These are phyloP conservation scores for Dryobates pubescens DNA, from an alignment of 2,797 vertebrate species.

Conservation along the genomic window DNA sequence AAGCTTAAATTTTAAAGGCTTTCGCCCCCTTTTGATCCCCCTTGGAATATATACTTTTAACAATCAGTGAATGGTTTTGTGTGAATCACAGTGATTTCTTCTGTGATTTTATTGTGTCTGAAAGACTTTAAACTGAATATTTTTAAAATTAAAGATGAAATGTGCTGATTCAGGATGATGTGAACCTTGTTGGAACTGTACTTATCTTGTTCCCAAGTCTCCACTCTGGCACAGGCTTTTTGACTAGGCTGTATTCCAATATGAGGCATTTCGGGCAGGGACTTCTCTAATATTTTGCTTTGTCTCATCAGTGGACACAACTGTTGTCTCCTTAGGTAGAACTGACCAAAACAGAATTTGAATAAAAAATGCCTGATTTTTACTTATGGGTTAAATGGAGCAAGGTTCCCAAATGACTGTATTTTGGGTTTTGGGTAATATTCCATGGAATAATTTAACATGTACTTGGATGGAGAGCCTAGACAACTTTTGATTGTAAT, in stretches of 20 bases:
- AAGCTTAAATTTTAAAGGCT: neutral
- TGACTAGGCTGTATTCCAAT: neutral
- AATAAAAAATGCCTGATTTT: neutral
- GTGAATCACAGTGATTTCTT: neutral
- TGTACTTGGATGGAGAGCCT: neutral
- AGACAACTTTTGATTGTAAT: neutral
- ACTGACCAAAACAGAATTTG: neutral
- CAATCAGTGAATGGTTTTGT: neutral
- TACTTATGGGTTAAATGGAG: neutral
- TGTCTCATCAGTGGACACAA: neutral
- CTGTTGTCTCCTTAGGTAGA: neutral
- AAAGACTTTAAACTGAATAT: neutral
- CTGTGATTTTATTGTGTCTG: neutral
- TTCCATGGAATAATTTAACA: neutral
- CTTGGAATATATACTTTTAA: neutral
- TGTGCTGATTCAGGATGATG: neutral
- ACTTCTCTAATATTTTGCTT: neutral
- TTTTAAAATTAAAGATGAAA: neutral
- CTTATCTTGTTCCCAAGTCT: neutral
- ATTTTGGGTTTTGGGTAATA: neutral
- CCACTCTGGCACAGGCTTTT: neutral
- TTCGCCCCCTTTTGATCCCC: neutral
- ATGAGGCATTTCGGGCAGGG: neutral
- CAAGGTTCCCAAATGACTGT: neutral
- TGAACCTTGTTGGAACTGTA: neutral